phyloP scores from a whole-genome alignment of 2,888 invertebrate genomes.

The Protophormia terraenovae region DNA sequence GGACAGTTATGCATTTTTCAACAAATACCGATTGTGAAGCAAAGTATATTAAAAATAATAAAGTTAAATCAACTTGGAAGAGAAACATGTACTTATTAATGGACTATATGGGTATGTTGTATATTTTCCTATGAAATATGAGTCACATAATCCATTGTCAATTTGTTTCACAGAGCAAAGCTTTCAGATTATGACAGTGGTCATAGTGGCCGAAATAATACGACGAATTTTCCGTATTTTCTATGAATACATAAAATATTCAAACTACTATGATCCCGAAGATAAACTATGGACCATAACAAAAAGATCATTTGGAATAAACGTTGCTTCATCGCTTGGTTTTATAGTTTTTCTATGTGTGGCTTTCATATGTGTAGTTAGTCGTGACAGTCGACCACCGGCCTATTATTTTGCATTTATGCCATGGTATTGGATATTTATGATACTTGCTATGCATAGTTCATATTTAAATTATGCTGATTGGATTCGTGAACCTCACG shows the following conservation, averaged over 20 bases:
- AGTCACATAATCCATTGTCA: not conserved
- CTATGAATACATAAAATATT: slow-evolving; percentile 68
- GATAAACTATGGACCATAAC: slow-evolving; percentile 68
- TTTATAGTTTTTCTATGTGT: slow-evolving; percentile 46
- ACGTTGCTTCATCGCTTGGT: slow-evolving; percentile 35
- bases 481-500: slow-evolving; percentile 74
- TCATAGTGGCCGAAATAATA: slow-evolving; percentile 70
- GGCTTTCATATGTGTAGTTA: slow-evolving; percentile 49
- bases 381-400: slow-evolving; percentile 57
- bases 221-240: slow-evolving; percentile 64
- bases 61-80: not conserved
- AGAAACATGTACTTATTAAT: not conserved
- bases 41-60: not conserved
- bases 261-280: slow-evolving; percentile 71
- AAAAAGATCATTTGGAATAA: slow-evolving; percentile 65
- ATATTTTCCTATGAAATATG: not conserved
- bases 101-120: slow-evolving; percentile 40
- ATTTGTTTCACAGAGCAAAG: slow-evolving; percentile 67
- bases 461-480: slow-evolving; percentile 72
- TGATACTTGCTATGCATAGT: slow-evolving; percentile 54
- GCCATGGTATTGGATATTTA: slow-evolving; percentile 73
- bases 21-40: not conserved
- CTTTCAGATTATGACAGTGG: slow-evolving; percentile 59
- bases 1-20: not conserved
- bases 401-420: slow-evolving; percentile 60